phyloP scores from a whole-genome alignment of 2,888 invertebrate species.

The Brachycybe producta region DNA sequence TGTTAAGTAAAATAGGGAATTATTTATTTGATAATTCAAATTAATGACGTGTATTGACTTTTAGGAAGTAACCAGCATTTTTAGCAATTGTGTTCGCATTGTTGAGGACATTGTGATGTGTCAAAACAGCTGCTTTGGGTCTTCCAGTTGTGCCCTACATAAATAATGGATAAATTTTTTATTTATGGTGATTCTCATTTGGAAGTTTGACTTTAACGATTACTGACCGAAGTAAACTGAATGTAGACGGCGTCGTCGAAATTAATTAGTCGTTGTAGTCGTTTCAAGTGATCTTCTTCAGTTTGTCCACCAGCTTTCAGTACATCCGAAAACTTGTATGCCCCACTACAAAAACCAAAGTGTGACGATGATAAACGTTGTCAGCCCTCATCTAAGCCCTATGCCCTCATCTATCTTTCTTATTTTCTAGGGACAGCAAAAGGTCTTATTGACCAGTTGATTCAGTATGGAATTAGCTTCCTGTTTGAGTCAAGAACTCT shows the following conservation, averaged over 20 bases:
- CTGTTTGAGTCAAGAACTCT: too few relatives aligned
- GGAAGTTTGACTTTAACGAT: not conserved
- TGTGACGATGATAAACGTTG: too few relatives aligned
- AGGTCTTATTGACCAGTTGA: too few relatives aligned
- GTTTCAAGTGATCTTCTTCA: not conserved
- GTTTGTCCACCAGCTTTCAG: constrained; percentile 32
- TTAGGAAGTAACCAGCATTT: not conserved
- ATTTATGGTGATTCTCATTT: not conserved
- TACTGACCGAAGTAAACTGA: constrained; percentile 58
- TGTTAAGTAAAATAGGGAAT: too few relatives aligned
- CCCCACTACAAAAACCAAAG: constrained; percentile 1
- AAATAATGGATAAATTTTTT: not conserved
- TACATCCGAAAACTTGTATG: not conserved
- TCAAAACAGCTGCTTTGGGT: constrained; percentile 60
- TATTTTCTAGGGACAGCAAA: too few relatives aligned
- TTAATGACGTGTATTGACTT: too few relatives aligned
- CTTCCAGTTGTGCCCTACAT: constrained; percentile 58
- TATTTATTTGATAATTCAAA: too few relatives aligned
- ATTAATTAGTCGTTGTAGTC: constrained; percentile 21
- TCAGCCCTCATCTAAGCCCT: too few relatives aligned
- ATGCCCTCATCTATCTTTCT: too few relatives aligned
- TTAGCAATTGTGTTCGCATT: constrained; percentile 40
- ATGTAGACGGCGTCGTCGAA: constrained; percentile 56
- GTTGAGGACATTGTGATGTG: constrained; percentile 45
- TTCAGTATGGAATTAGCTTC: too few relatives aligned